Evolutionary conservation across 2,113 vertebrate species (phyloP).

Genomic region (Grantiella picta): DNA sequence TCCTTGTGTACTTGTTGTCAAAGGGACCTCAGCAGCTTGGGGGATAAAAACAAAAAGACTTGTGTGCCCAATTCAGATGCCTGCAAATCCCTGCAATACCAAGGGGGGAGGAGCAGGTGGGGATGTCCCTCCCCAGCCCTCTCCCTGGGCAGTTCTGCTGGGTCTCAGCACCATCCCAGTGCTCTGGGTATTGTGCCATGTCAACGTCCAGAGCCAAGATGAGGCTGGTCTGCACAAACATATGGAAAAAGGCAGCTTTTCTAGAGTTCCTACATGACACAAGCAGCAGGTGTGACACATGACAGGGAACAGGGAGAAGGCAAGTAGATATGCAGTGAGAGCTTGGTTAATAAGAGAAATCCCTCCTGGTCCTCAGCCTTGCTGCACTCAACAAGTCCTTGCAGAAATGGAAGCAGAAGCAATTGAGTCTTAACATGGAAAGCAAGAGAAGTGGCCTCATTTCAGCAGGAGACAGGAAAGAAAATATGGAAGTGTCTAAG

Average conservation of each 20-base stretch:
- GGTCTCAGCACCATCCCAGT: not conserved
- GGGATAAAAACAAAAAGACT: not conserved
- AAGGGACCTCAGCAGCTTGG: not conserved
- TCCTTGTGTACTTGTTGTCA: not conserved
- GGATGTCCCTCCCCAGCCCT: not conserved
- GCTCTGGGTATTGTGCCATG: not conserved
- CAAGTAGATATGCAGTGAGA: not conserved
- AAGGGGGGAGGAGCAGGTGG: not conserved
- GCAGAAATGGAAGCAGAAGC: not conserved
- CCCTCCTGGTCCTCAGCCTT: not conserved
- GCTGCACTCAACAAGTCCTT: not conserved
- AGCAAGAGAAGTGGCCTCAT: not conserved
- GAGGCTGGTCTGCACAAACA: not conserved
- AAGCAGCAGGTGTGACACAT: rapidly evolving
- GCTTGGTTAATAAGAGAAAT: not conserved
- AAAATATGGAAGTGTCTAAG: not conserved
- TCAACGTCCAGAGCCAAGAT: rapidly evolving
- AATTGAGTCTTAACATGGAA: not conserved
- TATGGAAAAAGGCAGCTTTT: not conserved
- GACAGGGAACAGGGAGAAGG: not conserved
- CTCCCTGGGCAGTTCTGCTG: not conserved
- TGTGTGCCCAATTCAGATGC: not conserved
- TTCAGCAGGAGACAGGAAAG: not conserved
- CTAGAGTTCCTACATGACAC: not conserved
- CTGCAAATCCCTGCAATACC: not conserved